Evolutionary conservation across 1,140 invertebrate species (phyloP).

Genomic region (Oscheius sp.): DNA sequence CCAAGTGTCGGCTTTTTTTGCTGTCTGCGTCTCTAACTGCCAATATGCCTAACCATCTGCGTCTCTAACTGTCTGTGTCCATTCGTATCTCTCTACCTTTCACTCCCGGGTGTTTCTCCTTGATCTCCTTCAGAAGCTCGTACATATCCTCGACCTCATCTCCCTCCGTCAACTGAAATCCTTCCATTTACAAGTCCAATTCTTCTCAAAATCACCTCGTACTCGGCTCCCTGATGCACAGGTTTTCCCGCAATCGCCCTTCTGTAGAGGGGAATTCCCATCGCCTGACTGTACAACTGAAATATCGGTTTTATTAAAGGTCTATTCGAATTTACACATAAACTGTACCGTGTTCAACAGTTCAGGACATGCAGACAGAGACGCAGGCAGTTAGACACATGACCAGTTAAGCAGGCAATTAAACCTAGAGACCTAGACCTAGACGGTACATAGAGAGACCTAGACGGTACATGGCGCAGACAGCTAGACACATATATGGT

Average conservation of each 20-base stretch:
- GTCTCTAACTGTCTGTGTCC: too few relatives aligned
- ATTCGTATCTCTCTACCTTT: slow-evolving; percentile 48
- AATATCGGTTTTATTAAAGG: slow-evolving; percentile 14
- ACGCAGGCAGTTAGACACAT: too few relatives aligned
- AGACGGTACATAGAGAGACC: too few relatives aligned
- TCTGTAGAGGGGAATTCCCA: slow-evolving; percentile 85
- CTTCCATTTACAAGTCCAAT: not conserved
- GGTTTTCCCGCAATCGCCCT: slow-evolving; percentile 75
- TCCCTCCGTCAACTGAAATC: slow-evolving; percentile 66
- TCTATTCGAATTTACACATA: slow-evolving; percentile 18
- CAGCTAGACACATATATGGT: too few relatives aligned
- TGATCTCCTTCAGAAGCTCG: slow-evolving; percentile 76
- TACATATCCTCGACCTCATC: slow-evolving; percentile 99
- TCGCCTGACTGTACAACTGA: slow-evolving; percentile 80
- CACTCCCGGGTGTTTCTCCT: slow-evolving; percentile 67
- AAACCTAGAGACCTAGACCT: too few relatives aligned
- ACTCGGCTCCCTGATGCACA: slow-evolving; percentile 71
- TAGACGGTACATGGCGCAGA: too few relatives aligned
- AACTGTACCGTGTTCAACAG: too few relatives aligned
- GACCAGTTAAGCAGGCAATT: too few relatives aligned
- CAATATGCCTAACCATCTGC: too few relatives aligned
- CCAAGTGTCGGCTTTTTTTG: too few relatives aligned
- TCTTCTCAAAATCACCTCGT: slow-evolving; percentile 85
- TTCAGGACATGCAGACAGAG: too few relatives aligned
- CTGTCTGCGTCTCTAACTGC: too few relatives aligned